phyloP scores from a whole-genome alignment of 2,797 vertebrate genomes.

The Taenioides sp. region DNA sequence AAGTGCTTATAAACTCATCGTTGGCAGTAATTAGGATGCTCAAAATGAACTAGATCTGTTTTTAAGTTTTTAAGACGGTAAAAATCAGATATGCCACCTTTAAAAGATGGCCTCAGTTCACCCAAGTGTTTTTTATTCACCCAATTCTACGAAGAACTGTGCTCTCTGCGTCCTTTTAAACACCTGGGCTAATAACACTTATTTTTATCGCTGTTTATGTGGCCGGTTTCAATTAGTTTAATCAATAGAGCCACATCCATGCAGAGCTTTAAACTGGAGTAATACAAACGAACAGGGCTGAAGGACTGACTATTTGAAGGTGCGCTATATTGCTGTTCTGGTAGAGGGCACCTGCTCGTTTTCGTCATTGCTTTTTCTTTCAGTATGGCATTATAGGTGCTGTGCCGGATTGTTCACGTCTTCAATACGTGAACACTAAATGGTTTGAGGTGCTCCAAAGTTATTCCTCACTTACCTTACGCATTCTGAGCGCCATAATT shows the following conservation, averaged over 20 bases:
- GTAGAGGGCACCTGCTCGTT: background rate
- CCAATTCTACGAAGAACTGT: conserved; percentile 1
- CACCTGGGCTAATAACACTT: background rate
- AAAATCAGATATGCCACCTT: background rate
- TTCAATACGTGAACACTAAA: too few species aligned
- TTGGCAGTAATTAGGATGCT: too few species aligned
- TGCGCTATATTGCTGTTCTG: background rate
- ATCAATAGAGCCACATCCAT: conserved; percentile 4
- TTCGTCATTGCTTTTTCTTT: background rate
- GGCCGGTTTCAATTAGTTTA: conserved; percentile 1
- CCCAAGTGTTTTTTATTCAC: conserved; percentile 24
- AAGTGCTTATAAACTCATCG: too few species aligned
- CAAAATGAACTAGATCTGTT: too few species aligned
- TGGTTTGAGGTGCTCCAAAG: too few species aligned
- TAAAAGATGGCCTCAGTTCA: conserved; percentile 21
- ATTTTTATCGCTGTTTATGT: background rate
- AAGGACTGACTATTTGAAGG: background rate
- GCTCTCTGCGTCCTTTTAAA: background rate
- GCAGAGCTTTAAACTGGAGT: background rate
- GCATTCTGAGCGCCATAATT: too few species aligned
- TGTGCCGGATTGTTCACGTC: too few species aligned
- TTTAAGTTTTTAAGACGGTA: too few species aligned
- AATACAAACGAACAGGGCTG: background rate
- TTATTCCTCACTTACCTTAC: too few species aligned
- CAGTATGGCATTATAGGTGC: too few species aligned